Evolutionary conservation across 1,140 invertebrate genomes (phyloP), one percentile per base, ranked within the genome.

Genomic region (Procambarus clarkii): DNA sequence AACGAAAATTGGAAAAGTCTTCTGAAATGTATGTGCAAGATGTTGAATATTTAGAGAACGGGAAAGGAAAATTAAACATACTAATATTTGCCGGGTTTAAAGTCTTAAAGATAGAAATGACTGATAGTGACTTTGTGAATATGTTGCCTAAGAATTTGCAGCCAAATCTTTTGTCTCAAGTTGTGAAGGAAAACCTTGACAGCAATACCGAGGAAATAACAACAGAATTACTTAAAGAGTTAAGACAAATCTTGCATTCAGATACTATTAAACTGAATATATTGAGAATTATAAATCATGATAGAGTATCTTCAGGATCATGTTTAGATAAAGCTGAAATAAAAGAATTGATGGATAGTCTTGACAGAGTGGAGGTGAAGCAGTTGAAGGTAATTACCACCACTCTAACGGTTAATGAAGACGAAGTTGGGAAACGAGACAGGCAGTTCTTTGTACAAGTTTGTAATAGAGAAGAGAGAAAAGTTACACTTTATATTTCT

Each of bases 251-350:
- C 15, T 45, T 88, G 3, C 24, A 18, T 21, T 58, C 45, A 5
- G 11, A 60, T 46, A 11, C 18, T 21, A 64, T 88, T 44, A 77
- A 88, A 24, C 21, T 34, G 9, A 77, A 48, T 9, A 45, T 88
- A 44, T n/a, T 79, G 34, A 60, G 86, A 60, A 21, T 88, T 24
- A 45, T 88, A 60, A 60, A 88, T 46, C 86, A 88, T 58, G 4
- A 7, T 76, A 80, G n/a, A n/a, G n/a, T n/a, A 44, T 3, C 34
- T 8, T 5, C n/a, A 9, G 83, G 64, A 46, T 11, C 45, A 45
- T 24, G 83, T 13, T 34, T 88, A 24, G n/a, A 7, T 15, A 11
- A 88, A n/a, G 34, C 44, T 3, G 60, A 88, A 5, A 80, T 64
- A 60, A 7, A 64, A 13, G 58, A 80, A 64, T 15, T 88, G 15